Base-by-base conservation (phyloP, 2,113 vertebrate species). In the Micronisus gabar region DNA sequence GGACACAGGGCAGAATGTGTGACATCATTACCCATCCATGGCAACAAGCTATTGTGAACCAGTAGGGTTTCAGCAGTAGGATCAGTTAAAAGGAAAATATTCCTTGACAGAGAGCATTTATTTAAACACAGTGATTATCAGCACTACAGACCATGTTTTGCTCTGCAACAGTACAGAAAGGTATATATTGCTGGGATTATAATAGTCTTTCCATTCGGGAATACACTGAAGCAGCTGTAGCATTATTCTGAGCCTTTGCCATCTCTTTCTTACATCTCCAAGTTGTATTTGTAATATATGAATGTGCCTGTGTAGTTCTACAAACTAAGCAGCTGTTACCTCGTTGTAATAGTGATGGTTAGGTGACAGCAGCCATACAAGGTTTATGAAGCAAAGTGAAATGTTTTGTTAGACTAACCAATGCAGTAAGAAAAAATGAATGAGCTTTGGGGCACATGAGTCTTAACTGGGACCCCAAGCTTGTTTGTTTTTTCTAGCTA, bases 11-110 rank as follows among this genome's bases (percentile, higher is more conserved):
- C 67, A 93, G 79, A 88, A 90, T 59, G 53, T 93, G 74, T 90
- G 88, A 94, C 95, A 94, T 96, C 92, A 75, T 70, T 90, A 78
- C 59, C 87, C 55, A 52, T 0, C 88, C 95, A 93, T 96, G 58
- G 90, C 96, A 96, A 93, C 90, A 47, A 88, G 63, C 92, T 81
- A 30, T 50, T 0, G 0, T 59, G 65, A 91, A 86, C 83, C 68
- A 53, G 88, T 71, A 58, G 30, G 30, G 32, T 48, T 90, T 89
- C 82, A 88, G 86, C 71, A 92, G 53, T 27, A 92, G 58, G 30
- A 90, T 65, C 47, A 63, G n/a, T 79, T 65, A 68, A 72, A 87
- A 90, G 45, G 56, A 79, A 89, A 78, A 82, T 73, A 29, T 8
- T 95, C 38, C 40, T 50, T 70, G 13, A 61, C n/a, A 91, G 27